Evolutionary conservation across 2,888 invertebrate species (phyloP).

Genomic region (Amaurobius ferox): DNA sequence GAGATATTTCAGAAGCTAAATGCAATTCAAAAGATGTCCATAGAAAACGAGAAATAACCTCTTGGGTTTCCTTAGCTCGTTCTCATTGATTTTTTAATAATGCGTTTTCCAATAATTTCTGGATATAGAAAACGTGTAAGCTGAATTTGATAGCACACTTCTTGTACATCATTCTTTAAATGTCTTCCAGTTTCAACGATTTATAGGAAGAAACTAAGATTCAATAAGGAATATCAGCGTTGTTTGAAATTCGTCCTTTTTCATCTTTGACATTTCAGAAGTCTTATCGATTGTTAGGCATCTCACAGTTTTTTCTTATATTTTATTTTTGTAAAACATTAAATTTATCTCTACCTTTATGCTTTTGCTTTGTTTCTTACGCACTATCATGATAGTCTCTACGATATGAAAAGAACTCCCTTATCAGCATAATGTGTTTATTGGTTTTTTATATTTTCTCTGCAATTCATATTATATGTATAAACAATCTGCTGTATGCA

Average conservation of each 20-base stretch:
- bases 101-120: conserved; percentile 53
- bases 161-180: conserved; percentile 10
- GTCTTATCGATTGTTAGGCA: neutral
- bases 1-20: conserved; percentile 33
- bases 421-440: too few species aligned
- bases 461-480: too few species aligned
- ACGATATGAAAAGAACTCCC: too few species aligned
- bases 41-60: conserved; percentile 27
- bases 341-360: too few species aligned
- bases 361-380: too few species aligned
- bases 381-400: too few species aligned
- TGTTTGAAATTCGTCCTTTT: neutral
- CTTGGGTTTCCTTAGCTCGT: conserved; percentile 22
- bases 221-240: neutral
- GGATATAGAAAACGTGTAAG: conserved; percentile 50
- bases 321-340: too few species aligned
- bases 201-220: neutral
- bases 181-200: neutral
- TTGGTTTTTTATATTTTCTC: too few species aligned
- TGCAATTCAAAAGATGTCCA: conserved; percentile 21
- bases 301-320: too few species aligned
- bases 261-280: conserved; percentile 1
- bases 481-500: too few species aligned
- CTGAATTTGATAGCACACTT: conserved; percentile 48
- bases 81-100: conserved; percentile 53